A percentile compares a stretch with the other conserved stretches of the same genome.
phyloP scores from a whole-genome alignment of 1,140 invertebrate species.

The Zaprionus camerounensis region DNA sequence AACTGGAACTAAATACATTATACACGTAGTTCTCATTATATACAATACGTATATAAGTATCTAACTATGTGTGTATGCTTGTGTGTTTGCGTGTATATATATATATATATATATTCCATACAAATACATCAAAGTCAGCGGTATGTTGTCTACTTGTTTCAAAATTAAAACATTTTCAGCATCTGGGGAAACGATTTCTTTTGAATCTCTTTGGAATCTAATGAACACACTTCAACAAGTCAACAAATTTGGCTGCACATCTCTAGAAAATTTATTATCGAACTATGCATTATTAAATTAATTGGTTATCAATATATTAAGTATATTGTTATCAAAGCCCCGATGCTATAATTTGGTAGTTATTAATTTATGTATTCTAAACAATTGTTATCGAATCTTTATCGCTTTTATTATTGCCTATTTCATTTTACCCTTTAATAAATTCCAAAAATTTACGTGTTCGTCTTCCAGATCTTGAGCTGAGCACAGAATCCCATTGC shows the following conservation, averaged over 20 bases:
- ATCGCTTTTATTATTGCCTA: slow-evolving; percentile 49
- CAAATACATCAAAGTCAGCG: slow-evolving; percentile 6
- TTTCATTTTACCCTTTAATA: slow-evolving; percentile 62
- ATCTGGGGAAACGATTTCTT: slow-evolving; percentile 1
- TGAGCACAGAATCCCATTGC: neutral
- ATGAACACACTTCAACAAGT: slow-evolving; percentile 51
- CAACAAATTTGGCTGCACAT: slow-evolving; percentile 42
- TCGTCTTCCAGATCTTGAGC: slow-evolving; percentile 34
- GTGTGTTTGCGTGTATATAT: slow-evolving; percentile 6
- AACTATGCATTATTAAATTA: slow-evolving; percentile 10
- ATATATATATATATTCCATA: slow-evolving; percentile 9
- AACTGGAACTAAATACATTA: slow-evolving; percentile 63
- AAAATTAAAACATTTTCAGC: slow-evolving; percentile 23
- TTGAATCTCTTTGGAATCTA: slow-evolving; percentile 21
- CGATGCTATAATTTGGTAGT: slow-evolving; percentile 48
- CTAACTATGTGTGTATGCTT: slow-evolving; percentile 11
- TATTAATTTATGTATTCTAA: slow-evolving; percentile 32
- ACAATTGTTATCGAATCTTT: slow-evolving; percentile 32
- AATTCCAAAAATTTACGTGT: slow-evolving; percentile 59
- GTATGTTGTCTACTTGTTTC: slow-evolving; percentile 10
- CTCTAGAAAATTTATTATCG: slow-evolving; percentile 18
- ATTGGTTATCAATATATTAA: slow-evolving; percentile 29
- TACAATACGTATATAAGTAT: slow-evolving; percentile 54
- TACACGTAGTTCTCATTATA: slow-evolving; percentile 49
- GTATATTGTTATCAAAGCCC: slow-evolving; percentile 65